Base-by-base conservation (phyloP, 2,888 invertebrate species). In the Subacronicta megacephala region DNA sequence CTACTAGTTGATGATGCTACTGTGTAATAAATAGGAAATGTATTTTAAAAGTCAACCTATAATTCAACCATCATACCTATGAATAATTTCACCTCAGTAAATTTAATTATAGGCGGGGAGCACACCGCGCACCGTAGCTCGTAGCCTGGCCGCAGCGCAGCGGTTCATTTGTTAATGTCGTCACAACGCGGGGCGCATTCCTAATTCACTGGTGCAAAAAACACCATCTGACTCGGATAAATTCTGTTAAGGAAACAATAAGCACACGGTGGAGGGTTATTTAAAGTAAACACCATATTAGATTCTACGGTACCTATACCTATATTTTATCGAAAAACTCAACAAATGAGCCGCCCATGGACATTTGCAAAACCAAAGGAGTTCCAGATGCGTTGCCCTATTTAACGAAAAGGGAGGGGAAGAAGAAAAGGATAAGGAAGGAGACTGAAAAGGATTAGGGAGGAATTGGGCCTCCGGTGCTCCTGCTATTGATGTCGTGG, bases 101-200 rank as follows among this genome's bases (percentile, higher is more conserved):
- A 72, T 66, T 60, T 71, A 75, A 72, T 72, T 71, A 62, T 61
- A 58, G 60, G 58, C 56, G 42, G 26, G 38, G 55, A 36, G 45
- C 62, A 52, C 57, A 51, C 66, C 56, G 49, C 62, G 50, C 62
- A 10, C 31, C 31, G 31, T 31, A 7, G 31, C 31, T n/a, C 31
- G 31, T 31, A 7, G 31, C 31, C 26, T 26, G 0, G 26, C 26
- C 26, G 23, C 23, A 7, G 23, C 29, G 44, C 58, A 40, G 54
- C 44, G 52, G 60, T 62, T 72, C 72, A 75, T 72, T 72, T 66
- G 62, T 75, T 71, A 71, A 67, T 60, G 67, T 62, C 61, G 41
- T 40, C 52, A 23, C 66, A 55, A 55, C 60, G 52, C 58, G 62
- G 46, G 57, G 71, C 29, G 62, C 59, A 72, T 66, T 49, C 42